Percentiles rank a stretch among this genome's conserved stretches.
Evolutionary conservation across 1,140 invertebrate species (phyloP).

Genomic region (Periplaneta americana): DNA sequence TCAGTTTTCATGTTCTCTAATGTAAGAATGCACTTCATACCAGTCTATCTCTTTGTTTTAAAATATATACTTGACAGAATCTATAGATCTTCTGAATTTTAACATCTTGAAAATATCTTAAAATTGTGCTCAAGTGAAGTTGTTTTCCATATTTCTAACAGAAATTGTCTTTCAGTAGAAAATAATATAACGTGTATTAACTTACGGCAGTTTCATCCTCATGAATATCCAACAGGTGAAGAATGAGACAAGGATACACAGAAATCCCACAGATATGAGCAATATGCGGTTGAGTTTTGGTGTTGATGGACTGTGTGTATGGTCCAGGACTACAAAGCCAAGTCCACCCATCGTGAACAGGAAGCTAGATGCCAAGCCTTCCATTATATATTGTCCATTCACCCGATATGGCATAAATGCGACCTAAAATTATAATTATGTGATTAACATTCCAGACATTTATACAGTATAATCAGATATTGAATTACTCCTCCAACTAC

Average conservation of each 20-base stretch:
- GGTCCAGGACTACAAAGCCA: conserved; percentile 94
- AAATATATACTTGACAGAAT: no score
- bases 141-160: no score
- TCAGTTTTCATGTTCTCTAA: no score
- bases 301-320: conserved; percentile 85
- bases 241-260: conserved; percentile 90
- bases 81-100: no score
- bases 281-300: conserved; percentile 90
- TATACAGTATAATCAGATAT: not conserved
- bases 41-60: no score
- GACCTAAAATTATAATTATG: conserved; percentile 49
- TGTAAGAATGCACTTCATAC: no score
- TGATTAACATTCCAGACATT: not conserved
- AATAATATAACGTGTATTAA: conserved; percentile 8
- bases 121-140: no score
- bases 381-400: conserved; percentile 99
- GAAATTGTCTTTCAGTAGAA: no score
- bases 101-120: no score
- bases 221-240: conserved; percentile 98
- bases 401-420: conserved; percentile 98
- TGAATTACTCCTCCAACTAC: not conserved
- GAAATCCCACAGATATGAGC: conserved; percentile 87
- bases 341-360: conserved; percentile 92
- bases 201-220: conserved; percentile 95
- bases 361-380: conserved; percentile 94